Conservation (phyloP, 2,888 invertebrate genomes). For the Nipponacmea schrenckii region DNA sequence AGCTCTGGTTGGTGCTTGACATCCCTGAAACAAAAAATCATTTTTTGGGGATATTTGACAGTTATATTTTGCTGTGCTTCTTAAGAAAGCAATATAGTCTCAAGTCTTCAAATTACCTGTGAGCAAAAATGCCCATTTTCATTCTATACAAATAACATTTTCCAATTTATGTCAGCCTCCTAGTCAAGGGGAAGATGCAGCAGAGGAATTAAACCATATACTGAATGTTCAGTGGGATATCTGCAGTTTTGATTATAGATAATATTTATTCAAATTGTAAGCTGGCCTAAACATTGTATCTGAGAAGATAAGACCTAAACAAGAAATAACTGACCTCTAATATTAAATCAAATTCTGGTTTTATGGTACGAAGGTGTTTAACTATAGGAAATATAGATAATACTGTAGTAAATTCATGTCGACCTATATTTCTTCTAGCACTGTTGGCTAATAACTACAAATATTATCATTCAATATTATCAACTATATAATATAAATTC, state of each 20-base stretch:
- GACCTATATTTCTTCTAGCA: constrained; percentile 80
- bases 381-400: constrained; percentile 84
- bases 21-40: constrained; percentile 51
- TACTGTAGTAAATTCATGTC: constrained; percentile 83
- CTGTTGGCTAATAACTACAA: constrained; percentile 78
- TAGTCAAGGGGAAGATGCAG: too few relatives aligned
- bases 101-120: background rate
- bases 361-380: constrained; percentile 80
- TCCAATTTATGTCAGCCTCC: too few relatives aligned
- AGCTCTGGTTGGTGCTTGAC: constrained; percentile 72
- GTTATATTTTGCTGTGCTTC: background rate
- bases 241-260: too few relatives aligned
- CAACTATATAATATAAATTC: background rate
- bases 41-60: background rate
- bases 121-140: background rate
- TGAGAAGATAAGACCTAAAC: too few relatives aligned
- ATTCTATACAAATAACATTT: too few relatives aligned
- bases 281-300: too few relatives aligned
- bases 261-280: too few relatives aligned
- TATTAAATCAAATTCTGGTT: constrained; percentile 84
- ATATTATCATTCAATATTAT: constrained; percentile 12
- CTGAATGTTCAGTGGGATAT: too few relatives aligned
- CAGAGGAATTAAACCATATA: too few relatives aligned
- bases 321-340: constrained; percentile 71
- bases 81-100: background rate